A percentile compares a stretch with the other conserved stretches of the same genome.
Evolutionary conservation across 2,888 invertebrate genomes (phyloP).

Genomic region (Rhogogaster chlorosoma): DNA sequence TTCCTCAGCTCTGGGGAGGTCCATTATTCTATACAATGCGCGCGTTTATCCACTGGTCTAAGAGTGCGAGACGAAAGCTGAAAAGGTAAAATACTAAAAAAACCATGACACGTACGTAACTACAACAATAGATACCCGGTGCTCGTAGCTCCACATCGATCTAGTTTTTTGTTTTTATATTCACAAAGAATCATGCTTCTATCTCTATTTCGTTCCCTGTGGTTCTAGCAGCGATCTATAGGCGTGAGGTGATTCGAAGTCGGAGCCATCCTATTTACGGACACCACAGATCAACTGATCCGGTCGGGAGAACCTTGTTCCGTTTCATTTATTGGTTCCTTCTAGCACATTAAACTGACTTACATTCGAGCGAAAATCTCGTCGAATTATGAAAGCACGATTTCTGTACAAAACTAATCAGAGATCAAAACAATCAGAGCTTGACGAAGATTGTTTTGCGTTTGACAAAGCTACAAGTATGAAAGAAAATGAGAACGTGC

Average conservation of each 20-base stretch:
- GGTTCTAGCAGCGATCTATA: not conserved
- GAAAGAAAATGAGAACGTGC: conserved; percentile 1
- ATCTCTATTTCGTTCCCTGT: not conserved
- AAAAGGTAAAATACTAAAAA: conserved; percentile 27
- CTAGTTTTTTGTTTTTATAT: conserved; percentile 7
- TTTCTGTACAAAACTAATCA: not conserved
- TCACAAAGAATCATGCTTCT: conserved; percentile 6
- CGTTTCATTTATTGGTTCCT: not conserved
- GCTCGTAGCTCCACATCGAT: conserved; percentile 21
- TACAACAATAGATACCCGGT: conserved; percentile 2
- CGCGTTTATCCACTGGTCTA: not conserved
- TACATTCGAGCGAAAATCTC: not conserved
- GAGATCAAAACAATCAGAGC: not conserved
- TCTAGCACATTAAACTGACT: not conserved
- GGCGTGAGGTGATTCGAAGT: conserved; percentile 1
- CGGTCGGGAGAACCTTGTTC: conserved; percentile 19
- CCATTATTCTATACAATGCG: not conserved
- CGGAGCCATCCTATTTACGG: not conserved
- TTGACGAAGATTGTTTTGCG: not conserved
- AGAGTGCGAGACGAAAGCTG: not conserved
- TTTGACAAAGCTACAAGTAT: not conserved
- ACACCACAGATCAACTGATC: not conserved
- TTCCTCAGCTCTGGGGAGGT: conserved; percentile 17
- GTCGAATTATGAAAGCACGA: not conserved
- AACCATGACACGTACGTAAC: conserved; percentile 10